Percentiles rank a stretch among this genome's conserved stretches.
phyloP scores from a whole-genome alignment of 2,888 invertebrate genomes.

The Luffia ferchaultella region DNA sequence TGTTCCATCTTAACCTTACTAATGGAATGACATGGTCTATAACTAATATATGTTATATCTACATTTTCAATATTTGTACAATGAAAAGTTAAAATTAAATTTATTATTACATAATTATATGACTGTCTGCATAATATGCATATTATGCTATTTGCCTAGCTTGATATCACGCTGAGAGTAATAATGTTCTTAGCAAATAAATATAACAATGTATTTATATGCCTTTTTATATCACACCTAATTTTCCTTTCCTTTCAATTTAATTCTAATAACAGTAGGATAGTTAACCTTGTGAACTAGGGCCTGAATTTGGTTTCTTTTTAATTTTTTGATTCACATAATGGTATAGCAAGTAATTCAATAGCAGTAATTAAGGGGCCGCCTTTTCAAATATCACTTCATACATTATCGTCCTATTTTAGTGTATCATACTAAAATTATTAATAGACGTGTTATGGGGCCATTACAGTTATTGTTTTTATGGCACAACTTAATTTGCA shows the following conservation, averaged over 20 bases:
- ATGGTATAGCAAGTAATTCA: too few species aligned
- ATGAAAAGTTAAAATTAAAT: background rate
- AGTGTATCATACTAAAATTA: too few species aligned
- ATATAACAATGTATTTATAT: slow-evolving; percentile 61
- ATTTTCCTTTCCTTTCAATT: slow-evolving; percentile 32
- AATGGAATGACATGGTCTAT: background rate
- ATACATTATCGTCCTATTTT: too few species aligned
- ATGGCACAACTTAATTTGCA: too few species aligned
- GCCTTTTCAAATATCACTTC: too few species aligned
- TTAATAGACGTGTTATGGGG: too few species aligned
- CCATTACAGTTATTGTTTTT: too few species aligned
- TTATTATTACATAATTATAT: slow-evolving; percentile 24
- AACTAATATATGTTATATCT: background rate
- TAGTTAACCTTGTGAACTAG: too few species aligned
- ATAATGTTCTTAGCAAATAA: slow-evolving; percentile 15
- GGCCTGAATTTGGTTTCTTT: too few species aligned
- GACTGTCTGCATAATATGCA: slow-evolving; percentile 1
- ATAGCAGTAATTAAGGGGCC: too few species aligned
- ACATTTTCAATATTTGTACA: background rate
- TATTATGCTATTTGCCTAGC: background rate
- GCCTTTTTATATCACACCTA: slow-evolving; percentile 56
- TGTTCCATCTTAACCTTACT: slow-evolving; percentile 21
- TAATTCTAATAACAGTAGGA: too few species aligned
- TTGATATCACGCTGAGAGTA: background rate
- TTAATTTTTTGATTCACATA: too few species aligned